A percentile compares a stretch with the other conserved stretches of the same genome.
phyloP scores from a whole-genome alignment of 2,113 vertebrate species.

The Megaceryle torquata region DNA sequence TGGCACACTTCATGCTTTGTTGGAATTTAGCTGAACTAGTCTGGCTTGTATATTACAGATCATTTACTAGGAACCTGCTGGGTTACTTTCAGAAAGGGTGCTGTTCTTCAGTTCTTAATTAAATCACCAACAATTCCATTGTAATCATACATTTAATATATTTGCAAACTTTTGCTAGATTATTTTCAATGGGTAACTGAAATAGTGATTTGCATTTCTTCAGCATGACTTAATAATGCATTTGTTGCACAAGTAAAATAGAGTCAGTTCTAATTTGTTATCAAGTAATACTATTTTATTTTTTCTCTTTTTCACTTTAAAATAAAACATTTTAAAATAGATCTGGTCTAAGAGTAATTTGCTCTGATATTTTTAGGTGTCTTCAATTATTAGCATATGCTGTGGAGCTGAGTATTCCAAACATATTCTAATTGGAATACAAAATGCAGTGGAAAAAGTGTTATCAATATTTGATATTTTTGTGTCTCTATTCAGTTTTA shows the following conservation, averaged over 20 bases:
- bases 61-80: conserved; percentile 32
- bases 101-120: conserved; percentile 52
- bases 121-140: conserved; percentile 43
- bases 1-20: background rate
- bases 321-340: background rate
- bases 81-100: conserved; percentile 31
- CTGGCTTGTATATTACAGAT: conserved; percentile 23
- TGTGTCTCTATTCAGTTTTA: background rate
- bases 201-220: background rate
- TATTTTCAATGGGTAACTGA: background rate
- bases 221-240: background rate
- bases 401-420: background rate
- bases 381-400: background rate
- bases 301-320: background rate
- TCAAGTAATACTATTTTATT: background rate
- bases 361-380: background rate
- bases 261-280: background rate
- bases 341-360: background rate
- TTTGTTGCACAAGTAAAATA: no score
- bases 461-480: background rate
- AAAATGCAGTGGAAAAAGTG: background rate
- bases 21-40: background rate
- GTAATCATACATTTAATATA: background rate
- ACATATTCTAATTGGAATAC: background rate
- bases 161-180: background rate